Evolutionary conservation across 2,888 invertebrate genomes (phyloP).

Genomic region (Gibbula magus): DNA sequence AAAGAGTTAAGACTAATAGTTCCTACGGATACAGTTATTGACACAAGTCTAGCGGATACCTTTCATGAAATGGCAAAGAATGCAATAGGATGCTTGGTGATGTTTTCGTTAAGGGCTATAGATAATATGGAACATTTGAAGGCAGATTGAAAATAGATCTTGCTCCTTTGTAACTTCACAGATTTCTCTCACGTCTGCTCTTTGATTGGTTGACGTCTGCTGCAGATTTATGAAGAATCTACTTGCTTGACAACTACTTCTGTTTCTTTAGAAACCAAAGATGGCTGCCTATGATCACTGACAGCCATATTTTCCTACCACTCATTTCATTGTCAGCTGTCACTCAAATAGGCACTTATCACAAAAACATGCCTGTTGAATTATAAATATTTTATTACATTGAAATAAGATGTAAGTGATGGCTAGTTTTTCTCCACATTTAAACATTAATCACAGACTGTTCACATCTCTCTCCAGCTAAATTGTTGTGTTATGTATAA

Average conservation of each 20-base stretch:
- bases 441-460: no score
- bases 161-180: not conserved
- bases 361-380: no score
- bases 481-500: no score
- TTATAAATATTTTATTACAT: no score
- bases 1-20: not conserved
- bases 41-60: constrained; percentile 2
- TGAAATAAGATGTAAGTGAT: no score
- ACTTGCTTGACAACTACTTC: not conserved
- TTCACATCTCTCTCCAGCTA: no score
- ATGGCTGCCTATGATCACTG: not conserved
- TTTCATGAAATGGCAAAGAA: not conserved
- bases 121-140: not conserved
- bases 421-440: no score
- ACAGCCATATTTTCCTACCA: not conserved
- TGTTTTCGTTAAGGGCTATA: not conserved
- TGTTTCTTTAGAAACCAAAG: not conserved
- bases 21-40: not conserved
- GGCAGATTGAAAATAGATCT: not conserved
- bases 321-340: not conserved
- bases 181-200: not conserved
- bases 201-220: not conserved
- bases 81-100: not conserved
- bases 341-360: not conserved
- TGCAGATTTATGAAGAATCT: not conserved